phyloP scores from a whole-genome alignment of 2,113 vertebrate genomes.

The Pseudorasbora parva region DNA sequence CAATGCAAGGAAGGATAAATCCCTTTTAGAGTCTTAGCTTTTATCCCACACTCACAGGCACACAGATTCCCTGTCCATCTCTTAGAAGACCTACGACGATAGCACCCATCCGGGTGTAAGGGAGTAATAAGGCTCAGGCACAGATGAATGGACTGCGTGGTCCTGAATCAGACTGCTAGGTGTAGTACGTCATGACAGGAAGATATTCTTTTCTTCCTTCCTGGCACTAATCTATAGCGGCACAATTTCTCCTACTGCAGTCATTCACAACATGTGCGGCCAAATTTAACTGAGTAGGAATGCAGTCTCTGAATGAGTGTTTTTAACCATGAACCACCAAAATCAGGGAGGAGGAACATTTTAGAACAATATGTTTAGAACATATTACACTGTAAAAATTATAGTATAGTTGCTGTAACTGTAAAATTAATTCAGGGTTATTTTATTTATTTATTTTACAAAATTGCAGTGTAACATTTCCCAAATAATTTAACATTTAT shows the following conservation, averaged over 20 bases:
- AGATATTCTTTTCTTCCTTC: not conserved
- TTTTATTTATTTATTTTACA: not conserved
- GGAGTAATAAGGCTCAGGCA: constrained; percentile 67
- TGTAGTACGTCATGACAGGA: constrained; percentile 31
- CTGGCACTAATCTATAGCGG: constrained; percentile 5
- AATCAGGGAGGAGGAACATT: not conserved
- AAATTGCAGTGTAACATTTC: not conserved
- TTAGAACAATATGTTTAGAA: no score
- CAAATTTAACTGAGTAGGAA: not conserved
- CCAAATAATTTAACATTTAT: not conserved
- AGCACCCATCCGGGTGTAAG: constrained; percentile 54
- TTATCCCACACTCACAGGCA: constrained; percentile 16
- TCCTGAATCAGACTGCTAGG: constrained; percentile 42
- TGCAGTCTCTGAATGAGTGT: not conserved
- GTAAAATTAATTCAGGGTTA: not conserved
- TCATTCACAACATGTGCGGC: not conserved
- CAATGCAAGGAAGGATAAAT: not conserved
- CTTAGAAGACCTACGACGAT: not conserved
- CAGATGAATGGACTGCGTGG: constrained; percentile 63
- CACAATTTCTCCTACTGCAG: constrained; percentile 5
- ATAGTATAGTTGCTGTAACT: not conserved
- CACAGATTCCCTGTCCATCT: constrained; percentile 24
- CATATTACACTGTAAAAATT: constrained; percentile 3
- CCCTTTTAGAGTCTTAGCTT: constrained; percentile 11
- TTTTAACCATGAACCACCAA: not conserved